Evolutionary conservation across 2,888 invertebrate species (phyloP).

Genomic region (Macropis europaea): DNA sequence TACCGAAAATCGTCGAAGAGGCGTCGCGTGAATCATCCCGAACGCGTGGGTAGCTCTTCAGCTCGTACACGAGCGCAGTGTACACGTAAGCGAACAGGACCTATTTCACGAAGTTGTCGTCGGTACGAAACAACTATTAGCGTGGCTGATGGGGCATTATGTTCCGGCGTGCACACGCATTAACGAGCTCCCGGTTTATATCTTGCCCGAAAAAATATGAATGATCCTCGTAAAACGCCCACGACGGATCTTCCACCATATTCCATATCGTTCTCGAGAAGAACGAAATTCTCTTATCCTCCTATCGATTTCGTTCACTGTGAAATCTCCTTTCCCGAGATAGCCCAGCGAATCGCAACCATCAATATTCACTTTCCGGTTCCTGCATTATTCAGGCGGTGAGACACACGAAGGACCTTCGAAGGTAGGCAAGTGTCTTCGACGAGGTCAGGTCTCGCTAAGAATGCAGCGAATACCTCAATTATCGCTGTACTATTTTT

Average conservation of each 20-base stretch:
- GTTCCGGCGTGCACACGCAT: conserved; percentile 68
- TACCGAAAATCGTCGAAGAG: conserved; percentile 51
- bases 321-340: conserved; percentile 32
- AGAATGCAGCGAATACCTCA: conserved; percentile 15
- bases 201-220: conserved; percentile 32
- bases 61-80: conserved; percentile 22
- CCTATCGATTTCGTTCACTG: conserved; percentile 26
- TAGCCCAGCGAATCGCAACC: conserved; percentile 16
- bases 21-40: conserved; percentile 62
- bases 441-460: conserved; percentile 12
- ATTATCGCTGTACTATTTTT: conserved; percentile 15
- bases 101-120: conserved; percentile 69
- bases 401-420: conserved; percentile 30
- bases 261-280: conserved; percentile 3
- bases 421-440: conserved; percentile 44
- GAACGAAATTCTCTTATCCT: conserved; percentile 21
- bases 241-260: conserved; percentile 25
- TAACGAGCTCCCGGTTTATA: conserved; percentile 71
- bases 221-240: conserved; percentile 54
- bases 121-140: conserved; percentile 74
- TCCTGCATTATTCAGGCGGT: conserved; percentile 55
- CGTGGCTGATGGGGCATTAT: conserved; percentile 72
- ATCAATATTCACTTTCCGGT: conserved; percentile 59
- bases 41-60: conserved; percentile 54
- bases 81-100: conserved; percentile 35